A percentile compares a stretch with the other conserved stretches of the same genome.
Evolutionary conservation across 2,888 invertebrate genomes (phyloP).

Genomic region (Yponomeuta plumbellus): DNA sequence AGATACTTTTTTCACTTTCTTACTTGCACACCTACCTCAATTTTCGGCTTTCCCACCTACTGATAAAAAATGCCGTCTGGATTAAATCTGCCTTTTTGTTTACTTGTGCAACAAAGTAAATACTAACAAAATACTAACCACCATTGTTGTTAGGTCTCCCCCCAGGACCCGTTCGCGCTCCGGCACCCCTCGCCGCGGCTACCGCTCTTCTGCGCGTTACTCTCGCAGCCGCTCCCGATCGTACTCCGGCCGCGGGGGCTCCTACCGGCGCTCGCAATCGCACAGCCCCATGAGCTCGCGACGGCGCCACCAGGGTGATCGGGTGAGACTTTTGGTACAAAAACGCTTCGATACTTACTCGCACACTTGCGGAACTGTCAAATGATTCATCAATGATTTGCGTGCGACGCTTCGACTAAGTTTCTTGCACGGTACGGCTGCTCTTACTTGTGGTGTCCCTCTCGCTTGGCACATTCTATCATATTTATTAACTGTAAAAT

Average conservation of each 20-base stretch:
- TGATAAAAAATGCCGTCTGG: too few relatives aligned
- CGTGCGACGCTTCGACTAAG: not conserved
- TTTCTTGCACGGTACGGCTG: not conserved
- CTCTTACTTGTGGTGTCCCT: conserved; percentile 6
- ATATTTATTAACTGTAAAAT: too few relatives aligned
- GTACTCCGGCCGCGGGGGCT: conserved; percentile 74
- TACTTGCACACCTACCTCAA: too few relatives aligned
- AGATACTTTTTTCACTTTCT: too few relatives aligned
- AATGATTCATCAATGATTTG: not conserved
- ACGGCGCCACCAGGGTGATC: conserved; percentile 85
- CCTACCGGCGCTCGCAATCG: conserved; percentile 80
- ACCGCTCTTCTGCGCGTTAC: conserved; percentile 78
- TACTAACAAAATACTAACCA: too few relatives aligned
- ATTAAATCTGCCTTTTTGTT: not conserved
- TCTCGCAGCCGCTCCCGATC: conserved; percentile 79
- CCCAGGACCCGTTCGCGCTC: conserved; percentile 55
- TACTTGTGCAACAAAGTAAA: too few relatives aligned
- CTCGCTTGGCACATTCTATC: not conserved
- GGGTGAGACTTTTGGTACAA: conserved; percentile 62
- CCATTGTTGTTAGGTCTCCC: not conserved
- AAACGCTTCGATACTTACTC: conserved; percentile 7
- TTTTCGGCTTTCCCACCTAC: too few relatives aligned
- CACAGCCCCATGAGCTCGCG: conserved; percentile 90
- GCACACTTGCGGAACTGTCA: not conserved
- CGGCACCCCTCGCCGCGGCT: conserved; percentile 71